Base-by-base conservation (phyloP, 2,888 invertebrate species). In the Caenorhabditis sp. region DNA sequence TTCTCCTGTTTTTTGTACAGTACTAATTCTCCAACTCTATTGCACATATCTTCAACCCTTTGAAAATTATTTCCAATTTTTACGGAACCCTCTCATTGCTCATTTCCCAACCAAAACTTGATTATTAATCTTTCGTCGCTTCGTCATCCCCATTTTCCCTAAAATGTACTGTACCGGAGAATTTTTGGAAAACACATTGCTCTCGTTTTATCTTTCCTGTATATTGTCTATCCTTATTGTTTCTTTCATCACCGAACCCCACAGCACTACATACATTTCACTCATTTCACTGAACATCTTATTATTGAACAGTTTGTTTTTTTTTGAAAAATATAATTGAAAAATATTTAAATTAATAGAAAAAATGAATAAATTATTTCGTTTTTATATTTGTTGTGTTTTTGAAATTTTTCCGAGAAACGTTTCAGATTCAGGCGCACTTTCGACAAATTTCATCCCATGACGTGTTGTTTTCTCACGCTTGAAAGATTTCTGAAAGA, bases 81-180 rank as follows among this genome's bases (percentile, higher is more conserved):
- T 43, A 43, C 70, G 59, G 70, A 70, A 70, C 63, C 59, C 66
- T 66, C 63, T 66, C 63, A 63, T 70, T 70, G 63, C 52, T 52
- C 23, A 52, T 52, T 21, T 2, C 17, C 43, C 43, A 10, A 43
- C 43, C 43, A 43, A 43, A 43, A 12, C 14, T 43, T 43, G 14
- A 10, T 3, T 43, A 10, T 43, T 43, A 10, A 17, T 43, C 17
- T 10, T 17, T 43, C 43, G 17, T 17, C 17, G 12, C 43, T 43
- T 43, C 14, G 43, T 43, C 43, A 43, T 43, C 14, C 43, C 14
- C 3, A 43, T 43, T 43, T 43, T 14, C 43, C 43, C 43, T 3
- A 17, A 43, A 14, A 43, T 10, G 43, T 43, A 43, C 43, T 43
- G 43, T 43, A 43, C 14, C 43, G 43, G 43, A 43, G 43, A 43